Evolutionary conservation across 2,797 vertebrate species (phyloP).

Genomic region (Cryptoblepharus egeriae): DNA sequence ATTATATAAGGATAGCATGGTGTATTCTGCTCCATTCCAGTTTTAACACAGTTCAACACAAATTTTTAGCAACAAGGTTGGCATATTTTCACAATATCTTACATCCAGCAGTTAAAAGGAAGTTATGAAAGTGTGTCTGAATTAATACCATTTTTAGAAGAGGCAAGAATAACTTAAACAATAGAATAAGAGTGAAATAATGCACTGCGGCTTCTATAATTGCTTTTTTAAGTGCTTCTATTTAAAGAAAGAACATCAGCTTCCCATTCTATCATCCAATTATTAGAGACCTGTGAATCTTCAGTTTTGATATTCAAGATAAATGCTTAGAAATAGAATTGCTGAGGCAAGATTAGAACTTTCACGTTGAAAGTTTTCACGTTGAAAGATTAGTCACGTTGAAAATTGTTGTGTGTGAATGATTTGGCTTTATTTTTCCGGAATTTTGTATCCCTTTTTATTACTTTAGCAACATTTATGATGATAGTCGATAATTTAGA

Average conservation of each 20-base stretch:
- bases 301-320: background rate
- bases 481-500: constrained; percentile 7
- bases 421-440: constrained; percentile 1
- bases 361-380: background rate
- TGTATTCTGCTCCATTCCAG: too few species aligned
- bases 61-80: background rate
- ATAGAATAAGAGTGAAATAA: constrained; percentile 10
- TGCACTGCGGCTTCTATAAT: background rate
- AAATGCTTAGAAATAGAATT: constrained; percentile 16
- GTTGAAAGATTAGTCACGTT: background rate
- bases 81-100: background rate
- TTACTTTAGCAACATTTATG: background rate
- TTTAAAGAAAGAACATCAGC: constrained; percentile 12
- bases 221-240: constrained; percentile 24
- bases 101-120: background rate
- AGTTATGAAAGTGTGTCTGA: background rate
- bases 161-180: background rate
- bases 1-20: too few species aligned
- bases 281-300: background rate
- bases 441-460: background rate
- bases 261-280: background rate
- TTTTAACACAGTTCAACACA: background rate
- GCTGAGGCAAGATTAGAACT: background rate
- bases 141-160: constrained; percentile 24
- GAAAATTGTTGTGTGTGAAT: background rate